Percentiles rank a stretch among this genome's conserved stretches.
Evolutionary conservation across 2,797 vertebrate genomes (phyloP).

Genomic region (Cyprinodon diabolis): DNA sequence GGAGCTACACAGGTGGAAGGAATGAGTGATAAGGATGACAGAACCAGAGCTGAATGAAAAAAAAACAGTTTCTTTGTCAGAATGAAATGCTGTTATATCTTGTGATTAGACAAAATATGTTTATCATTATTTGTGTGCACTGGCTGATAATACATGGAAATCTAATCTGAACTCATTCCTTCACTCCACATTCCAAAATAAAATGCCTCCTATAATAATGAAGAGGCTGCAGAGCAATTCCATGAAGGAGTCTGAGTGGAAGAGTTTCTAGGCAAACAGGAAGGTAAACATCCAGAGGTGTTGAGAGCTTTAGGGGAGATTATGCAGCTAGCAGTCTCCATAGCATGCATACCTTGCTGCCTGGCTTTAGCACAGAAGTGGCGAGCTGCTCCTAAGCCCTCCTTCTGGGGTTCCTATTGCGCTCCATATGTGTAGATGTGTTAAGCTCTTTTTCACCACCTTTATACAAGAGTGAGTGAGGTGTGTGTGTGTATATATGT

Average conservation of each 20-base stretch:
- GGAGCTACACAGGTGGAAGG: too few species aligned
- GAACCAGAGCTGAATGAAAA: too few species aligned
- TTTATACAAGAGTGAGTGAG: constrained; percentile 9
- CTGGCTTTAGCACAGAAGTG: constrained; percentile 46
- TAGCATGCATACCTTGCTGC: constrained; percentile 48
- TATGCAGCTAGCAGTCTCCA: constrained; percentile 65
- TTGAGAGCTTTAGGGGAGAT: constrained; percentile 65
- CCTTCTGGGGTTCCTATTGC: constrained; percentile 40
- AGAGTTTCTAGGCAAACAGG: constrained; percentile 56
- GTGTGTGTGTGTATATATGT: neutral
- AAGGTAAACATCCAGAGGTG: constrained; percentile 69
- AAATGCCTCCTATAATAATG: neutral
- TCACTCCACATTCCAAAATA: neutral
- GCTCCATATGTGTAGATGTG: constrained; percentile 47
- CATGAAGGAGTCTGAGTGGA: constrained; percentile 20
- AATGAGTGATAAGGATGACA: too few species aligned
- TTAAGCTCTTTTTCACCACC: constrained; percentile 38
- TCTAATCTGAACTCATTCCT: neutral
- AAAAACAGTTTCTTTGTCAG: too few species aligned
- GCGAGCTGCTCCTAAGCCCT: constrained; percentile 53
- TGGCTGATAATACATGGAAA: neutral
- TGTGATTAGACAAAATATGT: neutral
- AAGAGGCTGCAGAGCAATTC: constrained; percentile 21
- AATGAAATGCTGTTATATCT: neutral
- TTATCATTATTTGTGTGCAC: neutral